Percentiles rank a stretch among this genome's conserved stretches.
These are phyloP conservation scores for Papilio xuthus DNA, from an alignment of 1,140 invertebrate genomes.

Conservation along the genomic window DNA sequence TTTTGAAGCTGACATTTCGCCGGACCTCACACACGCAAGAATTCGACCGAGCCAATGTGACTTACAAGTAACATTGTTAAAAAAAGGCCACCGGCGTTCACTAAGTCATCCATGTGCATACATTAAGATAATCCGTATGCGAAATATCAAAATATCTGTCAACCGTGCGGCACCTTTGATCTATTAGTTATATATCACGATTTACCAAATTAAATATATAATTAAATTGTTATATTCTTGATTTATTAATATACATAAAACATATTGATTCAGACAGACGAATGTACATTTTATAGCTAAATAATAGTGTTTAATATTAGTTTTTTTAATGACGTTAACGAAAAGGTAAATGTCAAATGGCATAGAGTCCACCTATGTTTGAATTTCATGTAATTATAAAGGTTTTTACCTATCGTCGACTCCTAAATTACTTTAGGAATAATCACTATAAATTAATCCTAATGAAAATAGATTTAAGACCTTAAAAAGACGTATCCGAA, in stretches of 20 bases:
- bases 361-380: not conserved
- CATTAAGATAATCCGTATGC: conserved; percentile 68
- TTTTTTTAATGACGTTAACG: not conserved
- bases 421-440: too few species aligned
- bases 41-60: conserved; percentile 72
- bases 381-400: not conserved
- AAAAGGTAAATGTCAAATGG: conserved; percentile 9
- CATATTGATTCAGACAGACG: conserved; percentile 1
- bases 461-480: too few species aligned
- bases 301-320: not conserved
- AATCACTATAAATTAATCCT: too few species aligned
- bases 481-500: not conserved
- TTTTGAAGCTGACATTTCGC: conserved; percentile 58
- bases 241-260: conserved; percentile 20
- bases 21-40: conserved; percentile 62
- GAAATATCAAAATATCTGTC: conserved; percentile 77
- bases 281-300: not conserved
- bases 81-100: conserved; percentile 71
- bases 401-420: too few species aligned
- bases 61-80: conserved; percentile 77
- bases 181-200: conserved; percentile 44
- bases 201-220: conserved; percentile 33
- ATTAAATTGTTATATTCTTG: conserved; percentile 38
- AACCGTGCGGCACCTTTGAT: conserved; percentile 71
- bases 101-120: conserved; percentile 77